Percentiles rank a stretch among this genome's conserved stretches.
Conservation (phyloP, 2,797 vertebrate genomes). For the Poeciliopsis infans region DNA sequence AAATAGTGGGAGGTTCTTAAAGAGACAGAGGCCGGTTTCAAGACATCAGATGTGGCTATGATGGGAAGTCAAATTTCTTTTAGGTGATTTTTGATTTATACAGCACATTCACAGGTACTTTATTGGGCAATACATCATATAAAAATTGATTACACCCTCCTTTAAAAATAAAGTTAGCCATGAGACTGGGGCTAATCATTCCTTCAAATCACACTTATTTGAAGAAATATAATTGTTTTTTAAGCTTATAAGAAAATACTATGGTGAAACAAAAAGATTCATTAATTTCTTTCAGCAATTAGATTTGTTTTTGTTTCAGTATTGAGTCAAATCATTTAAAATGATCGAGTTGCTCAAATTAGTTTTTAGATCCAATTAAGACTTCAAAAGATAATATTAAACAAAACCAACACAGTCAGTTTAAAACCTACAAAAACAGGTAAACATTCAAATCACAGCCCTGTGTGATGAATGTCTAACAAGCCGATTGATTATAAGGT, state of each 20-base stretch:
- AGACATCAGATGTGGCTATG: not conserved
- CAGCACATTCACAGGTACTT: no score
- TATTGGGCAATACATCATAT: not conserved
- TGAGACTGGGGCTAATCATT: not conserved
- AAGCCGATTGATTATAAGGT: not conserved
- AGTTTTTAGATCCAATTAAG: not conserved
- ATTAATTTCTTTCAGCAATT: no score
- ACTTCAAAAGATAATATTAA: not conserved
- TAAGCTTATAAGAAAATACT: no score
- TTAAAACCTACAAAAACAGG: not conserved
- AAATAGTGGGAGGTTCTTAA: not conserved
- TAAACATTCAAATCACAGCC: not conserved
- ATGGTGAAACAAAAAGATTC: no score
- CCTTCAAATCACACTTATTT: no score
- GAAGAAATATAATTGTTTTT: no score
- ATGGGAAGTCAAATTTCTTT: not conserved
- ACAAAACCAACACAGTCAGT: not conserved
- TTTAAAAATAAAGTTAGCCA: not conserved
- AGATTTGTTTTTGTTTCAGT: no score
- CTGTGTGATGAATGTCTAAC: not conserved
- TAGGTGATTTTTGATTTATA: not conserved
- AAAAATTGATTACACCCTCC: not conserved
- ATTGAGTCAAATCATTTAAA: no score
- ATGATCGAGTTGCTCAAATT: no score
- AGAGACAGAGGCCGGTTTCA: not conserved